Base-by-base conservation (phyloP, 2,113 vertebrate species). In the Meles meles region DNA sequence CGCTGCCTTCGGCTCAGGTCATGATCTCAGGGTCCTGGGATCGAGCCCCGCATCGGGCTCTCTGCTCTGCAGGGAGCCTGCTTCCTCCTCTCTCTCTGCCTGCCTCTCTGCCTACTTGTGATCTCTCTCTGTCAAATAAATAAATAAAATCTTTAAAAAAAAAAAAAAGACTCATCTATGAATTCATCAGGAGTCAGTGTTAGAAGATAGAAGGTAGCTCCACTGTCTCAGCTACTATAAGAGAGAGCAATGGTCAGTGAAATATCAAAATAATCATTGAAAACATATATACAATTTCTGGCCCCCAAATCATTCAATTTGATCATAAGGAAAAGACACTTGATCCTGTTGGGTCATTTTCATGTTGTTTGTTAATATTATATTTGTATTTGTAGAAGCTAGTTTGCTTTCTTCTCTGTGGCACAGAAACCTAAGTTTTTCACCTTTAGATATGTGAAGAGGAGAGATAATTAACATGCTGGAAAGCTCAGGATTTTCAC, bases 401-500 rank as follows among this genome's bases (percentile, higher is more conserved):
- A 72, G 52, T 77, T 88, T 93, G 11, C 15, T 44, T 80, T 90
- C 55, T 97, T 71, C 3, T 79, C 82, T 90, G 2, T 72, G 23
- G 69, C 69, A 61, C 90, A 95, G 71, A 95, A 88, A 57, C 67
- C 87, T 88, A 95, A 95, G 63, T 39, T 81, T 92, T 42, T 69
- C 71, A 94, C 49, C 88, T 49, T 93, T 88, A 87, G 72, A 90
- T 89, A 84, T 34, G 13, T 88, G 85, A 85, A 93, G 86, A 97
- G 90, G 65, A 88, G 20, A 83, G 59, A 94, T 98, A 96, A 42
- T 95, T 96, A 98, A 90, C 34, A 67, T 63, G 2, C 85, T 94
- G 83, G 81, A 88, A 98, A 93, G 69, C 37, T 67, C 71, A 91
- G 90, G 88, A 92, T 97, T 98, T 96, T 94, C 93, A 93, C 14